These are phyloP conservation scores for Cotesia glomerata DNA, from an alignment of 1,140 invertebrate species.

Conservation along the genomic window DNA sequence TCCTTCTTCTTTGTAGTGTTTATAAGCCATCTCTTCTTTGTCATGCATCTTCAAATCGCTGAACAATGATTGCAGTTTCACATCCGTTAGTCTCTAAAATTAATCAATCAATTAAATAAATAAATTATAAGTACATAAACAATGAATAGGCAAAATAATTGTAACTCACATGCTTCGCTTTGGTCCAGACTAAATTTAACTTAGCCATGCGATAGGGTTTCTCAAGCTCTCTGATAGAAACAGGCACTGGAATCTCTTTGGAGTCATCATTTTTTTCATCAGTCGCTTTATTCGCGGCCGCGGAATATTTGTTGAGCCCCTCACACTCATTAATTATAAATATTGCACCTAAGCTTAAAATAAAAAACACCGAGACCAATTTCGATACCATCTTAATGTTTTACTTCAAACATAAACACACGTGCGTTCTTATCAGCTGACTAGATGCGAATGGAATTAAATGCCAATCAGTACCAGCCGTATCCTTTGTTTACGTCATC, in stretches of 20 bases:
- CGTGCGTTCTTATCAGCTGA: too few relatives aligned
- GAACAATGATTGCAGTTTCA: slow-evolving; percentile 84
- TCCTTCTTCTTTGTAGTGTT: slow-evolving; percentile 81
- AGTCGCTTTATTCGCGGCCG: slow-evolving; percentile 61
- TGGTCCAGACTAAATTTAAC: slow-evolving; percentile 82
- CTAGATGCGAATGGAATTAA: too few relatives aligned
- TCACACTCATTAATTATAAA: not conserved
- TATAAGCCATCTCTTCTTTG: slow-evolving; percentile 86
- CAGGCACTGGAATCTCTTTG: slow-evolving; percentile 53
- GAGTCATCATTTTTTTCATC: slow-evolving; percentile 39
- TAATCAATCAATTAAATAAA: not conserved
- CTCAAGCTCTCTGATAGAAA: slow-evolving; percentile 69
- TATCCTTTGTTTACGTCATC: too few relatives aligned
- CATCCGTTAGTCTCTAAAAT: slow-evolving; percentile 77
- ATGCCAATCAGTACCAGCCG: too few relatives aligned
- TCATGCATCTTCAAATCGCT: slow-evolving; percentile 91
- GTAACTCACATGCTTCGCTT: slow-evolving; percentile 76
- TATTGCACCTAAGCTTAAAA: too few relatives aligned
- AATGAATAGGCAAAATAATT: not conserved
- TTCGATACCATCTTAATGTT: too few relatives aligned
- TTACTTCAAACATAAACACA: too few relatives aligned
- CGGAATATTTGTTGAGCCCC: slow-evolving; percentile 67
- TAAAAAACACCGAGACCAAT: too few relatives aligned
- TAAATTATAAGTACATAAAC: not conserved
- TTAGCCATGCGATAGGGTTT: slow-evolving; percentile 86